phyloP scores from a whole-genome alignment of 2,797 vertebrate genomes.

The Tenualosa ilisha region DNA sequence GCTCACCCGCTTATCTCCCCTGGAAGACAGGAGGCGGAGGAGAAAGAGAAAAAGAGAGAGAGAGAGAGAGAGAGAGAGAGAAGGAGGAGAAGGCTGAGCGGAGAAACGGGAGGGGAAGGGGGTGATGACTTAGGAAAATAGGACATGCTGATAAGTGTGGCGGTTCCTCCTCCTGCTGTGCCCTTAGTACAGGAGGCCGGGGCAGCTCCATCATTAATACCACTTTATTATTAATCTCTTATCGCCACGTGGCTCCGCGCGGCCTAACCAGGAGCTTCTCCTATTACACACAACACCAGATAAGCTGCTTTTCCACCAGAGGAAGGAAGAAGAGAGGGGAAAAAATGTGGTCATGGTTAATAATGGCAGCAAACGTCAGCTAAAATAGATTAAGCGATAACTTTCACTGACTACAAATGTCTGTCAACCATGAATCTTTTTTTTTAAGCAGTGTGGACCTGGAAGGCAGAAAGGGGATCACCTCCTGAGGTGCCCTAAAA shows the following conservation, averaged over 20 bases:
- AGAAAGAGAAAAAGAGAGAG: constrained; percentile 17
- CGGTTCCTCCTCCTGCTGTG: constrained; percentile 46
- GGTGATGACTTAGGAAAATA: constrained; percentile 44
- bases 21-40: constrained; percentile 19
- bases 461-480: background rate
- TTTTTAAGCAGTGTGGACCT: background rate
- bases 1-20: constrained; percentile 53
- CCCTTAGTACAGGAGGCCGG: constrained; percentile 51
- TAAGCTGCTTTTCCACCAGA: background rate
- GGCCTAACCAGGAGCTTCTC: background rate
- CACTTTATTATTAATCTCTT: constrained; percentile 21
- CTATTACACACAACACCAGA: constrained; percentile 7
- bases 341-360: background rate
- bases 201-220: background rate
- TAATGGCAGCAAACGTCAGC: background rate
- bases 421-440: background rate
- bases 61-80: constrained; percentile 15
- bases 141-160: constrained; percentile 47
- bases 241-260: background rate
- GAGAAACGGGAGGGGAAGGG: constrained; percentile 33
- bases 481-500: background rate
- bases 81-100: background rate
- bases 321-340: background rate
- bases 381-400: background rate
- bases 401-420: background rate